Percentiles rank a stretch among this genome's conserved stretches.
These are phyloP conservation scores for Zaprionus ornatus DNA, from an alignment of 1,140 invertebrate genomes.

Conservation along the genomic window DNA sequence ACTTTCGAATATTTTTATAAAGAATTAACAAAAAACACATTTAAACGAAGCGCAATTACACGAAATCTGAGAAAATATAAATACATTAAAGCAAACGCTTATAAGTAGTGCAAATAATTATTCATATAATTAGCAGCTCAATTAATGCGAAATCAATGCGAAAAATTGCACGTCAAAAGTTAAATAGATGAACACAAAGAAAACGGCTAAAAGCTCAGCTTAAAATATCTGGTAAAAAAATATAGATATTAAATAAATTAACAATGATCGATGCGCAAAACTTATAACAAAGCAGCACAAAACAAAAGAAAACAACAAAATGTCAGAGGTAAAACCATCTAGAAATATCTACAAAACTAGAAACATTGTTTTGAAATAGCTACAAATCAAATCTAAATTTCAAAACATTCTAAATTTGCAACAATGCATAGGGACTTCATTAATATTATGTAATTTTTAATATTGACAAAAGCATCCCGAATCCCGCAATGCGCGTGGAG, in stretches of 20 bases:
- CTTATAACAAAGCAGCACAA: not conserved
- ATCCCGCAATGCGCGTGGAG: not conserved
- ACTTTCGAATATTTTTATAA: constrained; percentile 42
- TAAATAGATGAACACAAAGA: not conserved
- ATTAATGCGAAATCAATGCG: constrained; percentile 35
- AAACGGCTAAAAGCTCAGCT: not conserved
- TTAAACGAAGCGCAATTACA: constrained; percentile 48
- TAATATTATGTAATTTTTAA: not conserved
- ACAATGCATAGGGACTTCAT: not conserved
- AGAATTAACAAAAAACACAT: constrained; percentile 11
- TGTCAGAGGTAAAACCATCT: not conserved
- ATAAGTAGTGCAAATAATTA: constrained; percentile 39
- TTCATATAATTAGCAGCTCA: constrained; percentile 39
- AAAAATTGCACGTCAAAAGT: constrained; percentile 32
- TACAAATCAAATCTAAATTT: not conserved
- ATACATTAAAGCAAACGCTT: not conserved
- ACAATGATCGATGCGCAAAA: not conserved
- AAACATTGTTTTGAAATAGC: not conserved
- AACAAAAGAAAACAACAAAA: not conserved
- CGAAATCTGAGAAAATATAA: constrained; percentile 23
- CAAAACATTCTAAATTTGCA: not conserved
- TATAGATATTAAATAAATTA: not conserved
- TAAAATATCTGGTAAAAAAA: not conserved
- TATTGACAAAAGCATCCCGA: not conserved
- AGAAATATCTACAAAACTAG: not conserved